A percentile compares a stretch with the other conserved stretches of the same genome.
phyloP scores from a whole-genome alignment of 2,888 invertebrate genomes.

The Ichneumoninae sp. region DNA sequence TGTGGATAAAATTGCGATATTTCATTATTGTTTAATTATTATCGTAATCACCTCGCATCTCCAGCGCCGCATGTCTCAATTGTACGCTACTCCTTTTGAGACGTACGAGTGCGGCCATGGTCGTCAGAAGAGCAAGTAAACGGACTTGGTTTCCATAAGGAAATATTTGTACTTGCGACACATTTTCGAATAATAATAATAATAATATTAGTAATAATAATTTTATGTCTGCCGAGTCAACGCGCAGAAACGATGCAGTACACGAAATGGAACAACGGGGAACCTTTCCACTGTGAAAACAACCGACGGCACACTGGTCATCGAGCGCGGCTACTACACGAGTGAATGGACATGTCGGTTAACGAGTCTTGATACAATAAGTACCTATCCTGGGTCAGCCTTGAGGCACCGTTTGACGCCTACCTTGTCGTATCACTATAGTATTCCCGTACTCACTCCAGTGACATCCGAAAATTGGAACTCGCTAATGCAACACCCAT shows the following conservation, averaged over 20 bases:
- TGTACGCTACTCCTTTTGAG: constrained; percentile 86
- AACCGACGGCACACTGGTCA: constrained; percentile 51
- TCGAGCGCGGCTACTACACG: constrained; percentile 59
- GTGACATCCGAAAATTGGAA: constrained; percentile 50
- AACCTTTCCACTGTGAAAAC: constrained; percentile 41
- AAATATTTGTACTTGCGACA: constrained; percentile 60
- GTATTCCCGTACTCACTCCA: constrained; percentile 1
- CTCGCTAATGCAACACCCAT: constrained; percentile 1
- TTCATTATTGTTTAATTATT: neutral
- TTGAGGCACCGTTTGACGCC: constrained; percentile 78
- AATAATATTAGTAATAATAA: constrained; percentile 27
- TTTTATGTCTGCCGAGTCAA: constrained; percentile 20
- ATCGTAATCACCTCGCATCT: constrained; percentile 84
- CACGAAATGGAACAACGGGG: constrained; percentile 9
- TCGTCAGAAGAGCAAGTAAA: constrained; percentile 63
- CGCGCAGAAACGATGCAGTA: neutral
- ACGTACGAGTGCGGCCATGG: constrained; percentile 82
- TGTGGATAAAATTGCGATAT: neutral
- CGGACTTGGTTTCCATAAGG: constrained; percentile 63
- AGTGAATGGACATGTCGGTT: constrained; percentile 80
- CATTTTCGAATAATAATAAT: constrained; percentile 65
- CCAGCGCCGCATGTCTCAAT: constrained; percentile 86
- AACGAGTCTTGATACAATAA: constrained; percentile 84
- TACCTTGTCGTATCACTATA: constrained; percentile 70
- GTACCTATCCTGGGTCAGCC: constrained; percentile 81